These are phyloP conservation scores for Cantharis lateralis DNA, from an alignment of 2,888 invertebrate genomes.

Conservation along the genomic window DNA sequence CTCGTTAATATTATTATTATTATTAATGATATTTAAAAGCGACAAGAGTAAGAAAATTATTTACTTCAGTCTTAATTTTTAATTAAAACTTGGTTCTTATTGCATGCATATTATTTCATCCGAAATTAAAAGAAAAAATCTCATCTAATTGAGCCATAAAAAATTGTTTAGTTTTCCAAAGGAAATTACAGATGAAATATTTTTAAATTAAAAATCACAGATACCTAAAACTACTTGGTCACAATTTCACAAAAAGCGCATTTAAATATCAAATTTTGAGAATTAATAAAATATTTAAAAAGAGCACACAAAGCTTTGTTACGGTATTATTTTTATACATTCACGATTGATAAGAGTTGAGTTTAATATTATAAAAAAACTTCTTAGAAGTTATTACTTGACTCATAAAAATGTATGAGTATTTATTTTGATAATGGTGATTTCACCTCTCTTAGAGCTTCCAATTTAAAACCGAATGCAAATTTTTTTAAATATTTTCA, in stretches of 20 bases:
- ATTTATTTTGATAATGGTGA: not conserved
- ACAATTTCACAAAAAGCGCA: not conserved
- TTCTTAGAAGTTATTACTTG: not conserved
- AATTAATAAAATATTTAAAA: not conserved
- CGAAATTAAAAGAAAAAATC: not conserved
- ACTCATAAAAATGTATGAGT: not conserved
- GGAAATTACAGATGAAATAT: not conserved
- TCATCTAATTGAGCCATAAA: not conserved
- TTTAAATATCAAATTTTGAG: not conserved
- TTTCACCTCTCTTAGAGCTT: not conserved
- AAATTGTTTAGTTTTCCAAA: not conserved
- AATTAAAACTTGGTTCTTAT: not conserved
- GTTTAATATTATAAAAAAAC: not conserved
- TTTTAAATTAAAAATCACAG: not conserved
- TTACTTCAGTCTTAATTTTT: conserved; percentile 18
- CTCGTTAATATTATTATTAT: not conserved
- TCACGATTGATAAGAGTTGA: not conserved
- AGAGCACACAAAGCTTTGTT: not conserved
- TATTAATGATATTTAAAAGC: conserved; percentile 6
- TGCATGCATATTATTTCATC: not conserved
- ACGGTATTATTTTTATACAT: not conserved
- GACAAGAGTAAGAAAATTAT: conserved; percentile 7
- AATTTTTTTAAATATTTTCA: not conserved
- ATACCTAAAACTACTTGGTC: not conserved
- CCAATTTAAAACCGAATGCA: not conserved